Evolutionary conservation across 2,797 vertebrate genomes (phyloP), one percentile per base, ranked within the genome.

Genomic region (Sylvia borin): DNA sequence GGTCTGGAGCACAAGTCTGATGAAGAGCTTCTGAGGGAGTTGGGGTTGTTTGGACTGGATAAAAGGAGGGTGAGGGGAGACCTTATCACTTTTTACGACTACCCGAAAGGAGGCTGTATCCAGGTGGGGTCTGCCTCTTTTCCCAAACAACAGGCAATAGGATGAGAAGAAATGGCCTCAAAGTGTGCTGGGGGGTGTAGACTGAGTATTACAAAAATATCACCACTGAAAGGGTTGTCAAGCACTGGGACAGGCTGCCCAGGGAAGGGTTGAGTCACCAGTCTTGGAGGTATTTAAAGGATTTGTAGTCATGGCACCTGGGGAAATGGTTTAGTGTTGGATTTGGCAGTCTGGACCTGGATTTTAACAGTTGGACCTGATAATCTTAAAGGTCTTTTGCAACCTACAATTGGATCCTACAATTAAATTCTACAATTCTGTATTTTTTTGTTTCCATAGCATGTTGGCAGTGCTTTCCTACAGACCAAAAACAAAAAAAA

Each of bases 221-320:
- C 34, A n/a, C 70, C 36, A 32, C 8, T 2, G 8, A 12, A 70
- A 65, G 12, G 6, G 24, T 29, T 55, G 11, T 40, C 36, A 60
- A 45, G 42, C 5, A 6, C 16, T 51, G 24, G 61, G 9, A 70
- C 42, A 82, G 31, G 16, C 20, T 86, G 11, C 5, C 13, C 36
- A 32, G 62, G 31, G 15, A 85, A 47, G n/a, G 22, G 11, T 9
- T 29, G 61, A 36, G n/a, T 51, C 26, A 40, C 13, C 19, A 70
- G 16, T 21, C 6, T 24, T 42, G 11, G 8, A 74, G 26, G 15
- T 55, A 18, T 61, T 55, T 61, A 50, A 68, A 64, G 89, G 43
- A 3, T 1, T 2, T 36, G 8, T 21, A 65, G 15, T 9, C 12
- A 4, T 27, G 42, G 29, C 21, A 42, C 8, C 1, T 50, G 40